These are phyloP conservation scores for Saccostrea cuccullata DNA, from an alignment of 1,140 invertebrate species.

Conservation along the genomic window DNA sequence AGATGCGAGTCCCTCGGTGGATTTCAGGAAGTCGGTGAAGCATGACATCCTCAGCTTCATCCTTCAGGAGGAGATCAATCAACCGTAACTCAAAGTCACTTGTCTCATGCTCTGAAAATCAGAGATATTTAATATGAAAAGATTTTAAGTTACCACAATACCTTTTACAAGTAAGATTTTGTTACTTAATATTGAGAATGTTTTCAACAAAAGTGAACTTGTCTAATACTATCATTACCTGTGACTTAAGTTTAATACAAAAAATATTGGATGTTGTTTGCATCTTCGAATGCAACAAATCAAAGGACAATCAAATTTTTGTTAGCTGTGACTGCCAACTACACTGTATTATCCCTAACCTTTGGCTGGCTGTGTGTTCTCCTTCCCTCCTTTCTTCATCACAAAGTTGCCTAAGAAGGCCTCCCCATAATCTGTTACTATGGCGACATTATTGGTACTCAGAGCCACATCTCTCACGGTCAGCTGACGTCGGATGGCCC, in stretches of 20 bases:
- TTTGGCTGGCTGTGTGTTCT: slow-evolving; percentile 49
- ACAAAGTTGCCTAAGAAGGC: slow-evolving; percentile 81
- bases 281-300: no score
- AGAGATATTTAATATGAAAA: no score
- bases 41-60: slow-evolving; percentile 79
- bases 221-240: no score
- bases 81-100: slow-evolving; percentile 67
- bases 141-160: no score
- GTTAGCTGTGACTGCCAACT: background rate
- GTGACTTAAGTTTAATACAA: no score
- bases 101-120: background rate
- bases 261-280: no score
- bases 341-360: slow-evolving; percentile 38
- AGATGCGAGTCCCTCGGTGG: slow-evolving; percentile 83
- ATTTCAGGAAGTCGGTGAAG: slow-evolving; percentile 83
- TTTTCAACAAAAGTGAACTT: no score
- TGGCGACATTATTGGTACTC: slow-evolving; percentile 81
- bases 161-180: no score
- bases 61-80: slow-evolving; percentile 70
- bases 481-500: slow-evolving; percentile 82
- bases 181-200: no score
- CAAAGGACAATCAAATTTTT: no score
- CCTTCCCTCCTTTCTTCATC: slow-evolving; percentile 59
- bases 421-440: slow-evolving; percentile 84
- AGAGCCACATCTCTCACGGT: slow-evolving; percentile 82